Evolutionary conservation across 2,113 vertebrate species (phyloP), one percentile per base, ranked within the genome.

Genomic region (Sylvietta virens): DNA sequence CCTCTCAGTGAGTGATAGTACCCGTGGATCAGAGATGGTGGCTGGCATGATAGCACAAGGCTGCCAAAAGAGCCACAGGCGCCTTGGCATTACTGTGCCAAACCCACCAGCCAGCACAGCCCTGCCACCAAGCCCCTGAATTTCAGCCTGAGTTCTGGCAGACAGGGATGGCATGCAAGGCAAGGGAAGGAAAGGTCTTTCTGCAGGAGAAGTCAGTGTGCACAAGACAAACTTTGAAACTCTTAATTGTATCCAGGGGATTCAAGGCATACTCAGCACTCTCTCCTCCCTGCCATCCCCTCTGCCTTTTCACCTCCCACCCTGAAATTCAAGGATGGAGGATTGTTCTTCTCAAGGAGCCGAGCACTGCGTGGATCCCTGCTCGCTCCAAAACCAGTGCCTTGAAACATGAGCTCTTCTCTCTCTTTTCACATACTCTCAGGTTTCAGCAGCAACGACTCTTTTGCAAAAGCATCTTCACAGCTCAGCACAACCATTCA

Each of bases 1-100:
- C 21, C 66, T 39, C 1, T 1, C 0, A 1, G 71, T 15, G 23
- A 9, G 18, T 40, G 24, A 60, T 0, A 3, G n/a, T 19, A 54
- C 12, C 30, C 0, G 0, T 6, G 67, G 81, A 44, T 45, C 77
- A 57, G 45, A 47, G 40, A 67, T 9, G 2, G 48, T 2, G 10
- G 44, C 76, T 79, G 72, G 44, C 47, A 61, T 5, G 45, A 78
- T 10, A 74, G 71, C 71, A 64, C 1, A 22, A 62, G 56, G 80
- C 53, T 88, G 93, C 60, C 10, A 8, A 24, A 37, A 74, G 18
- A n/a, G 47, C 60, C 53, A 33, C 44, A 15, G 35, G n/a, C 4
- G 1, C 56, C n/a, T 24, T 22, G 56, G 61, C 48, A 51, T 30
- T 61, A 14, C 1, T 0, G 65, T 39, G 57, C 42, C 81, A 54